Conservation (phyloP, 2,113 vertebrate species). For the Salvelinus alpinus region DNA sequence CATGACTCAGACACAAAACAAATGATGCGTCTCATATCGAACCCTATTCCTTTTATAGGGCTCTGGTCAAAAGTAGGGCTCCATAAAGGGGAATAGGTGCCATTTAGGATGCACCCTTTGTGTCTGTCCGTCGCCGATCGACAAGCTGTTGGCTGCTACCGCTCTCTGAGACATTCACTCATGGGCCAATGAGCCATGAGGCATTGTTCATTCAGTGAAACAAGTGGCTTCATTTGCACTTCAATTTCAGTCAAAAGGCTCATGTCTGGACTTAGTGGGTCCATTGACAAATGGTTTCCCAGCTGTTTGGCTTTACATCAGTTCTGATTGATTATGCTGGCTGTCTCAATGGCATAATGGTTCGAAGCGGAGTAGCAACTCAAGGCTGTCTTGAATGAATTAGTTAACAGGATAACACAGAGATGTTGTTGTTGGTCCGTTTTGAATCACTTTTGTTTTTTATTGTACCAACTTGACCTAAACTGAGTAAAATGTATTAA, state of each 20-base stretch:
- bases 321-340: not conserved
- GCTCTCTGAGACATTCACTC: conserved; percentile 29
- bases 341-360: not conserved
- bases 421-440: conserved; percentile 9
- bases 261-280: conserved; percentile 46
- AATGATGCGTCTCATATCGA: not conserved
- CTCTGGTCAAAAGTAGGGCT: too few relatives aligned
- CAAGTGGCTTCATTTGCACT: conserved; percentile 39
- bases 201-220: conserved; percentile 37
- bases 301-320: conserved; percentile 18
- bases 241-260: conserved; percentile 21
- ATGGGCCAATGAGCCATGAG: conserved; percentile 8
- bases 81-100: not conserved
- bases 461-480: not conserved
- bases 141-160: conserved; percentile 24
- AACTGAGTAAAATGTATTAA: not conserved
- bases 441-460: conserved; percentile 7
- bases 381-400: conserved; percentile 16
- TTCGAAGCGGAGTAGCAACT: conserved; percentile 26
- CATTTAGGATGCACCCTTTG: not conserved
- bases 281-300: conserved; percentile 6
- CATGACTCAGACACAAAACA: conserved; percentile 11
- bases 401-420: conserved; percentile 15
- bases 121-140: conserved; percentile 18
- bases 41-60: too few relatives aligned